These are phyloP conservation scores for Lipotes vexillifer DNA, from an alignment of 2,113 vertebrate genomes.

Conservation along the genomic window DNA sequence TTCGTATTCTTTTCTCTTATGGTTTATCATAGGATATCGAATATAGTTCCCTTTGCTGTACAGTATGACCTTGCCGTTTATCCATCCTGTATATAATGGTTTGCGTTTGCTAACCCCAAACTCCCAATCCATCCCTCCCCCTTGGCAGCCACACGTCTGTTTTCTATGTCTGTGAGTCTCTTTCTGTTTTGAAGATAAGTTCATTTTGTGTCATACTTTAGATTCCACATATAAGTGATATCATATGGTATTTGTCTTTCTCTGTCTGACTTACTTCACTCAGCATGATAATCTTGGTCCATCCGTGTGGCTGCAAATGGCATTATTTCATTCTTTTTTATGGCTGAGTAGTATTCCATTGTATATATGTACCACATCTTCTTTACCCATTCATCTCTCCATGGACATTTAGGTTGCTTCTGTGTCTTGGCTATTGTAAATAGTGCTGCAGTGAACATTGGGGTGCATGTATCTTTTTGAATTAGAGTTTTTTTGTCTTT, in stretches of 20 bases:
- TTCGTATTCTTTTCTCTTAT: neutral
- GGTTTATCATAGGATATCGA: neutral
- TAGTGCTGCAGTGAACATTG: neutral
- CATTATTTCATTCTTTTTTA: neutral
- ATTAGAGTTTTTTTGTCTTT: neutral
- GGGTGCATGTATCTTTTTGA: rapidly evolving
- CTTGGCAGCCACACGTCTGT: too few relatives aligned
- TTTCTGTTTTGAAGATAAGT: neutral
- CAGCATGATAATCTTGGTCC: rapidly evolving
- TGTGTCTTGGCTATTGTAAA: neutral
- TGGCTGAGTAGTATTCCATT: too few relatives aligned
- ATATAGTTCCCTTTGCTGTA: neutral
- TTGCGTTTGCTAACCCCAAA: too few relatives aligned
- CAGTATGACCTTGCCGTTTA: neutral
- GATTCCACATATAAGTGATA: neutral
- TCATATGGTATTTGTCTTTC: neutral
- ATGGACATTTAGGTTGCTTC: neutral
- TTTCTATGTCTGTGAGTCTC: too few relatives aligned
- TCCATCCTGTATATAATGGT: neutral
- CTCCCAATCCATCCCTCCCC: too few relatives aligned
- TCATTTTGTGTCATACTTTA: neutral
- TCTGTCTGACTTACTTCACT: neutral
- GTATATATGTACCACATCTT: too few relatives aligned
- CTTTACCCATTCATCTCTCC: too few relatives aligned
- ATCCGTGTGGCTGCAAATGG: neutral